Base-by-base conservation (phyloP, 2,113 vertebrate genomes). In the Conger conger region DNA sequence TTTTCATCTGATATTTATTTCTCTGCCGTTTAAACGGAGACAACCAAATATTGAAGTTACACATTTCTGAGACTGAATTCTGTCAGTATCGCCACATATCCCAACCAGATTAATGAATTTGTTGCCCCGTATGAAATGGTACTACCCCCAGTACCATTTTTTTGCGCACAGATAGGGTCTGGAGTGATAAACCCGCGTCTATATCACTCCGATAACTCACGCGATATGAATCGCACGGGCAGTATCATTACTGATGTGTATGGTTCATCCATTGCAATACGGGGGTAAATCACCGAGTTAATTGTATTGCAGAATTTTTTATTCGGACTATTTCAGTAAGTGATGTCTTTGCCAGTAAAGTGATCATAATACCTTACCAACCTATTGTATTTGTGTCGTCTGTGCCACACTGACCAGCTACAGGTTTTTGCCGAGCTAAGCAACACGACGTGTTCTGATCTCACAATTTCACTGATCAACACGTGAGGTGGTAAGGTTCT, bases 401-500 rank as follows among this genome's bases (percentile, higher is more conserved):
- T 73, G 27, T 73, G 33, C 68, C n/a, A 73, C n/a, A 73, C 27
- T 73, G 30, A 27, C n/a, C 68, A 33, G 27, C 68, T 73, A 33
- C n/a, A 73, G 68, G 68, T 13, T 33, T n/a, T 73, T 30, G n/a
- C 13, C n/a, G 68, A 11, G 27, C n/a, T 73, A 8, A 17, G n/a
- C 68, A 11, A 33, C n/a, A 73, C 27, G 33, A 33, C 90, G 88
- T 90, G 90, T 90, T 91, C 89, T 88, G 50, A 93, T 92, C 92
- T 92, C 91, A 93, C 91, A 91, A 92, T 91, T 89, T 91, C 89
- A 91, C 91, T 92, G 93, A 92, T 92, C 92, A 92, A 92, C 83
- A 91, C 91, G 88, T 91, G 88, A 88, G 87, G 88, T 93, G 90
- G 91, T 92, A 88, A 88, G 88, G 91, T 91, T 91, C 91, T 93